phyloP scores from a whole-genome alignment of 2,113 vertebrate genomes.

The Nasalis larvatus region DNA sequence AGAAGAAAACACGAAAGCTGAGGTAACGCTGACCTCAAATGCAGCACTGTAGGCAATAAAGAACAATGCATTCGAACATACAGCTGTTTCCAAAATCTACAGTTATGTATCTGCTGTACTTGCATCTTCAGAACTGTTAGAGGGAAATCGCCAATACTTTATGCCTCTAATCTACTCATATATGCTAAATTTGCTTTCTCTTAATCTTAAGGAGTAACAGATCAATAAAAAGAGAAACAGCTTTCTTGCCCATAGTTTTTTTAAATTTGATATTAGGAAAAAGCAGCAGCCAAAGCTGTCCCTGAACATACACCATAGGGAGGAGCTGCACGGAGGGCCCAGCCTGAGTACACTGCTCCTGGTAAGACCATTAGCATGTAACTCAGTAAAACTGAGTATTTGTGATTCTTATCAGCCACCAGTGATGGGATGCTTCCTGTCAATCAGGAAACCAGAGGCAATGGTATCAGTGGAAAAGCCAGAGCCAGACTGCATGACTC shows the following conservation, averaged over 20 bases:
- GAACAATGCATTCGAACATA: background rate
- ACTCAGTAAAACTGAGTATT: accelerated
- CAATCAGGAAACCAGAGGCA: background rate
- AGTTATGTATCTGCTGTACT: background rate
- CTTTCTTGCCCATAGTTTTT: background rate
- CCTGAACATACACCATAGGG: background rate
- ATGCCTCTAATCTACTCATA: background rate
- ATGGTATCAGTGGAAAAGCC: background rate
- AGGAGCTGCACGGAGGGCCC: background rate
- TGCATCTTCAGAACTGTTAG: background rate
- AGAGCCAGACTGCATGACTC: background rate
- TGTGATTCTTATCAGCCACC: background rate
- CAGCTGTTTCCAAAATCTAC: background rate
- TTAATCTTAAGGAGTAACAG: background rate
- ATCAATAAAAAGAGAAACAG: background rate
- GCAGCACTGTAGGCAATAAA: background rate
- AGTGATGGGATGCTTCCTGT: accelerated
- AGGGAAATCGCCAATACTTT: background rate
- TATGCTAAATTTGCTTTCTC: background rate
- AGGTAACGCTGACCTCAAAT: background rate
- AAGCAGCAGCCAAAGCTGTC: background rate
- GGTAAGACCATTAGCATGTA: background rate
- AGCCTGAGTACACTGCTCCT: accelerated
- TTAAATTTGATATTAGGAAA: background rate
- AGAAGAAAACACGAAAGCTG: background rate